Conservation (phyloP, 2,888 invertebrate genomes). For the Ormyrus thymus region DNA sequence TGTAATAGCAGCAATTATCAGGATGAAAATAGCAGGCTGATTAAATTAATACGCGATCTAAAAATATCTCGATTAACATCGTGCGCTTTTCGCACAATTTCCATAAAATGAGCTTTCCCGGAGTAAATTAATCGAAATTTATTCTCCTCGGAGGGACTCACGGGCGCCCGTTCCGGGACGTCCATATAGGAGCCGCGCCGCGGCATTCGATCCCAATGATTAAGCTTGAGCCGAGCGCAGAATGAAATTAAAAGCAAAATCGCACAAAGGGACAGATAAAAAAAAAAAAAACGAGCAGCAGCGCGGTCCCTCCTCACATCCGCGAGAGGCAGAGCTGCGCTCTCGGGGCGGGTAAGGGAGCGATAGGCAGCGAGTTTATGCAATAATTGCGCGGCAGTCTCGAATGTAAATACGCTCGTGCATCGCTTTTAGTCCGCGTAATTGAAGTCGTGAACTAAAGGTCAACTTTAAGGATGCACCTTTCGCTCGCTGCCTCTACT, state of each 20-base stretch:
- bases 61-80: too few relatives aligned
- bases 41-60: too few relatives aligned
- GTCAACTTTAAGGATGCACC: slow-evolving; percentile 43
- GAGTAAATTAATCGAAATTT: background rate
- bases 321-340: slow-evolving; percentile 7
- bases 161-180: too few relatives aligned
- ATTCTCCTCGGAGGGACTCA: too few relatives aligned
- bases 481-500: slow-evolving; percentile 7
- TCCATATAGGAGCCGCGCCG: too few relatives aligned
- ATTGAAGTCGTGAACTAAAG: slow-evolving; percentile 36
- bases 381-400: slow-evolving; percentile 16
- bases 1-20: too few relatives aligned
- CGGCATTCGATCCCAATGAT: too few relatives aligned
- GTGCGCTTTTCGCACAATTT: too few relatives aligned
- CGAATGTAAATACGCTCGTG: slow-evolving; percentile 36
- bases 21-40: too few relatives aligned
- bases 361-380: background rate
- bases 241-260: slow-evolving; percentile 1
- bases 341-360: too few relatives aligned
- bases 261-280: background rate
- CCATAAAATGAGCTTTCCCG: background rate
- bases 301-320: background rate
- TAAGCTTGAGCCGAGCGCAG: background rate
- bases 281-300: background rate
- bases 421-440: slow-evolving; percentile 19